Evolutionary conservation across 1,140 invertebrate species (phyloP), one percentile per base, ranked within the genome.

Genomic region (Adoxophyes honmai): DNA sequence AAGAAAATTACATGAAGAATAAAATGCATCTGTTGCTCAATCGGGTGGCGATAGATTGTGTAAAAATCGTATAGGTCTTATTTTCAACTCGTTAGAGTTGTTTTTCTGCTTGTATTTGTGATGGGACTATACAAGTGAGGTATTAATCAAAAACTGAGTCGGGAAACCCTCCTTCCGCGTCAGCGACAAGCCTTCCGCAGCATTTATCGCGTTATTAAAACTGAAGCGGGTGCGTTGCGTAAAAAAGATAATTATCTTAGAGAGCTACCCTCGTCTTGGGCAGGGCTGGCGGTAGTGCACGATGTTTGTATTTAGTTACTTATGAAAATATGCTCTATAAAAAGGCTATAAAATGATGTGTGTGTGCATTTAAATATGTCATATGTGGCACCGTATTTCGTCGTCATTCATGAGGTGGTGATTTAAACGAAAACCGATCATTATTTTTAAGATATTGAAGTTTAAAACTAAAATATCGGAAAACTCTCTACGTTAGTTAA

Each of bases 161-260:
- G 59, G 68, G 65, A 74, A 75, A 76, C 81, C 83, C 78, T 78
- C 74, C 69, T 85, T 81, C 70, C 82, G 82, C 86, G 82, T 86
- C 83, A 84, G 55, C 73, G 77, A 69, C 83, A 86, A 88, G 81
- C 83, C 81, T 88, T 86, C 71, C 85, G 78, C 76, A 70, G 83
- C 86, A 85, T 86, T 86, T 84, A 83, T 86, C 83, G 77, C 75
- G 81, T 78, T 88, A 88, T 88, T 88, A 88, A 80, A 83, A 84
- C 73, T 73, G 68, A 70, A 68, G 73, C 68, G 79, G 79, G 75
- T 75, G 73, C 68, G 69, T 69, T 70, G 67, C 61, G 79, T 88
- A 88, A 88, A 88, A 88, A 88, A 88, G 86, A 88, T 88, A 88
- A 88, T 88, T 88, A 86, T 88, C 86, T 88, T 88, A 84, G 68